Evolutionary conservation across 2,797 vertebrate genomes (phyloP).

Genomic region (Hephaestus fuliginosus): DNA sequence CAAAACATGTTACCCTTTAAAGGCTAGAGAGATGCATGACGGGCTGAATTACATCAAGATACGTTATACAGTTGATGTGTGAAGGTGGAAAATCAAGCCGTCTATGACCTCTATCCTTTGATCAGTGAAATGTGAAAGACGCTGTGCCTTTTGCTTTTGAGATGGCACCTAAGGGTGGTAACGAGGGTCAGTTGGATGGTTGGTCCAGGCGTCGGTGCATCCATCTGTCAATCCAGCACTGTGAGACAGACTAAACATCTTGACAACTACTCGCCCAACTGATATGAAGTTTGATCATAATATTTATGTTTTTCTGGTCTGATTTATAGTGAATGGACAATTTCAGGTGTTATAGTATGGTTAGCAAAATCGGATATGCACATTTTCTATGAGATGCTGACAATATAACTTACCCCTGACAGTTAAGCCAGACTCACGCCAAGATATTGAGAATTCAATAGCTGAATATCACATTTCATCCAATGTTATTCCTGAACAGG

Average conservation of each 20-base stretch:
- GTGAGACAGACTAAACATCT: not conserved
- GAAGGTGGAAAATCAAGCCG: not conserved
- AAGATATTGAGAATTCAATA: not conserved
- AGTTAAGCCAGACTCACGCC: not conserved
- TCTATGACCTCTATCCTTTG: not conserved
- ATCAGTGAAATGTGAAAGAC: not conserved
- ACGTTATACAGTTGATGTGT: not conserved
- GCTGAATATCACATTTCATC: not conserved
- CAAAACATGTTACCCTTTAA: constrained; percentile 2
- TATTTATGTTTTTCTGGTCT: not conserved
- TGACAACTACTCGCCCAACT: not conserved
- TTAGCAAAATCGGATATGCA: not conserved
- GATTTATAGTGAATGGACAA: not conserved
- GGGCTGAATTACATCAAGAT: not conserved
- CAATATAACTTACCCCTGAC: not conserved
- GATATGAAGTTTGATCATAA: not conserved
- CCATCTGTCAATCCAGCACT: constrained; percentile 7
- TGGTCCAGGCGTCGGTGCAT: not conserved
- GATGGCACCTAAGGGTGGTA: not conserved
- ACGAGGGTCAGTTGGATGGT: not conserved
- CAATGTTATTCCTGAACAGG: not conserved
- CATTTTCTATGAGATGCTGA: not conserved
- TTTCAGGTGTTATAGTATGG: not conserved
- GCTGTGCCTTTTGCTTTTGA: not conserved
- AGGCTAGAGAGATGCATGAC: not conserved